phyloP scores from a whole-genome alignment of 2,888 invertebrate genomes.

The Emesis furor region DNA sequence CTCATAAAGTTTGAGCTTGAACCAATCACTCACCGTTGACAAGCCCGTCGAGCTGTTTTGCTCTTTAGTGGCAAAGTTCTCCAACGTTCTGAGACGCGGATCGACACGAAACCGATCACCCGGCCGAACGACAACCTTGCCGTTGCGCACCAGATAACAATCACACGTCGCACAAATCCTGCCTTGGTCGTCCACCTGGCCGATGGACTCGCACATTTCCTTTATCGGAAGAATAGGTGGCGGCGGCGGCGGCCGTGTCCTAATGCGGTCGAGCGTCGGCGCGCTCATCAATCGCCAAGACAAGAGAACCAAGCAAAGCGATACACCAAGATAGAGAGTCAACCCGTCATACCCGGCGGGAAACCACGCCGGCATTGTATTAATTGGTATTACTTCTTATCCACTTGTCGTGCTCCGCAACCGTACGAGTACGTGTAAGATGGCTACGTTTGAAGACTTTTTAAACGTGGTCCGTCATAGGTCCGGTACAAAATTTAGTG shows the following conservation, averaged over 20 bases:
- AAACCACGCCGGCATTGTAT: constrained; percentile 5
- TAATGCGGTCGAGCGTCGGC: background rate
- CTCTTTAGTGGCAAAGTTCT: constrained; percentile 19
- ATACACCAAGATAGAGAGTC: background rate
- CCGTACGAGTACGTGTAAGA: no score
- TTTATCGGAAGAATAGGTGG: background rate
- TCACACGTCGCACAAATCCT: background rate
- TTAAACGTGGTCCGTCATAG: no score
- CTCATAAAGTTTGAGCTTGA: constrained; percentile 7
- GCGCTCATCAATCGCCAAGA: background rate
- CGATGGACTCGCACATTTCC: constrained; percentile 1
- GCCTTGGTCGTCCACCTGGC: constrained; percentile 10
- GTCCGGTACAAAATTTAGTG: no score
- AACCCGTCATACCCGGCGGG: background rate
- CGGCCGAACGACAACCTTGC: background rate
- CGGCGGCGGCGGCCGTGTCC: background rate
- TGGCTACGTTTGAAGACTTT: no score
- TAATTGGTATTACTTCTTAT: background rate
- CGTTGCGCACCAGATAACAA: constrained; percentile 4
- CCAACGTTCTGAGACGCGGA: constrained; percentile 23
- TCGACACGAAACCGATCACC: constrained; percentile 18
- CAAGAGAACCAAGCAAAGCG: constrained; percentile 1
- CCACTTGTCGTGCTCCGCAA: background rate
- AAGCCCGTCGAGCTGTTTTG: background rate
- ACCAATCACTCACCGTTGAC: constrained; percentile 13